Conservation (phyloP, 1,140 invertebrate species). For the Watersipora subatra region DNA sequence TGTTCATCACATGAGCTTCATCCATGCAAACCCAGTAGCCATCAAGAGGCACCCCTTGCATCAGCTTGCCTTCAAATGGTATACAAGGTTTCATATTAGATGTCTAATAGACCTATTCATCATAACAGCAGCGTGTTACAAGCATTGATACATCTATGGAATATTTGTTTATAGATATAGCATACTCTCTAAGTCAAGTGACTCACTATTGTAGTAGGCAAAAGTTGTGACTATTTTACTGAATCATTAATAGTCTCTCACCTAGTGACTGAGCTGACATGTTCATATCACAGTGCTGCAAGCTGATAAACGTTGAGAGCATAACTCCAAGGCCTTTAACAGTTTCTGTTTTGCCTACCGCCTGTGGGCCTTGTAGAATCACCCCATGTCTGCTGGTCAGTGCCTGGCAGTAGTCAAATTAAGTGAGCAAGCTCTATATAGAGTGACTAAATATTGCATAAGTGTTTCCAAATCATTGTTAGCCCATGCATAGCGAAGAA, state of each 20-base stretch:
- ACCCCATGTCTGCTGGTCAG: slow-evolving; percentile 26
- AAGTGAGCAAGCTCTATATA: no score
- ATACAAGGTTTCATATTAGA: no score
- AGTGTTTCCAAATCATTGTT: no score
- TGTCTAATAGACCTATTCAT: neutral
- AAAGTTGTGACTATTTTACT: no score
- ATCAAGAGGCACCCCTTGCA: slow-evolving; percentile 36
- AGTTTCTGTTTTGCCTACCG: slow-evolving; percentile 36
- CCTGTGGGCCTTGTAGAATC: slow-evolving; percentile 25
- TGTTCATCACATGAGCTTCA: slow-evolving; percentile 26
- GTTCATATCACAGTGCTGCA: neutral
- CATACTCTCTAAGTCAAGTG: no score
- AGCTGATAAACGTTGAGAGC: neutral
- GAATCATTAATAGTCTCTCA: no score
- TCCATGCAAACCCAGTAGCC: slow-evolving; percentile 39
- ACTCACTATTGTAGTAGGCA: no score
- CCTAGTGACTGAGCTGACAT: neutral
- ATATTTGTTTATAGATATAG: no score
- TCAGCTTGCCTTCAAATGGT: slow-evolving; percentile 31
- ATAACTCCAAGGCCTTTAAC: slow-evolving; percentile 21
- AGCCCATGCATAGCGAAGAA: no score
- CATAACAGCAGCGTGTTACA: neutral
- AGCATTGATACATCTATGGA: no score
- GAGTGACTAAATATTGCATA: no score
- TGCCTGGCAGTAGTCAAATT: slow-evolving; percentile 10